These are phyloP conservation scores for Malurus splendens DNA, from an alignment of 2,797 vertebrate species.

Conservation along the genomic window DNA sequence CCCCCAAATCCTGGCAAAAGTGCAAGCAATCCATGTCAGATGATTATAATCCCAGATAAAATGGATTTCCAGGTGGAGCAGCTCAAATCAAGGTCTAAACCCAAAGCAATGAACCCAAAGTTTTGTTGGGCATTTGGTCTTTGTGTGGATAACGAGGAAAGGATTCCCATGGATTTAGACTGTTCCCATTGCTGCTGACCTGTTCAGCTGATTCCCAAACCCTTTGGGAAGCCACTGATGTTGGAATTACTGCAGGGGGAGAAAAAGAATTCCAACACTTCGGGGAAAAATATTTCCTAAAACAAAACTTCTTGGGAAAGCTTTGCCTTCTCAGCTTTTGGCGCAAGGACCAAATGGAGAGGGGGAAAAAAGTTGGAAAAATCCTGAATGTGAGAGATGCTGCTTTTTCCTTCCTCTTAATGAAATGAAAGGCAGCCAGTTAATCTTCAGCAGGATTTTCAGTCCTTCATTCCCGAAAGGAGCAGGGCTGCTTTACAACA, in stretches of 20 bases:
- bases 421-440: constrained; percentile 55
- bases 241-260: not conserved
- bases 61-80: not conserved
- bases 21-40: rapidly evolving
- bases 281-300: not conserved
- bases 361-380: not conserved
- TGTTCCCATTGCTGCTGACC: not conserved
- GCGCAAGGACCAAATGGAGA: not conserved
- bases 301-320: not conserved
- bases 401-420: not conserved
- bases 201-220: not conserved
- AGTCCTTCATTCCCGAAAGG: constrained; percentile 55
- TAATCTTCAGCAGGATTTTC: constrained; percentile 55
- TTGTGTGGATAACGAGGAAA: not conserved
- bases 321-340: not conserved
- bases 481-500: constrained; percentile 31
- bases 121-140: not conserved
- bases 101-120: not conserved
- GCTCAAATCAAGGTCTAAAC: not conserved
- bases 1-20: not conserved
- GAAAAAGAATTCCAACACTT: not conserved
- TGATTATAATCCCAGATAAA: not conserved
- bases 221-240: not conserved
- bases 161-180: not conserved
- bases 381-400: not conserved